These are phyloP conservation scores for Eulemur macaco DNA, from an alignment of 2,113 vertebrate genomes.

Conservation along the genomic window DNA sequence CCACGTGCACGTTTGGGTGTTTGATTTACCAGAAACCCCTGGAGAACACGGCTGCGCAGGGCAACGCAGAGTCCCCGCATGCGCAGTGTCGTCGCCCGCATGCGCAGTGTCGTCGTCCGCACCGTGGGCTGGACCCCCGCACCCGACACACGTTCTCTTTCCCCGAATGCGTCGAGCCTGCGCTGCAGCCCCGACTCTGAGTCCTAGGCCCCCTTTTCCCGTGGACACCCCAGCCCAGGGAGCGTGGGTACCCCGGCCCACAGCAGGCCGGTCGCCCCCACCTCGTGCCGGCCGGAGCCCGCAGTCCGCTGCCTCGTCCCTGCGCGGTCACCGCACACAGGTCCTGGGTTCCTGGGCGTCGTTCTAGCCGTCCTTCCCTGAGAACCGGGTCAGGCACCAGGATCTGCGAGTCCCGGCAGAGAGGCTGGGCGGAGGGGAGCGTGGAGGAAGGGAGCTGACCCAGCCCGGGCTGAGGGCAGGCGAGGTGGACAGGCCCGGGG, in stretches of 20 bases:
- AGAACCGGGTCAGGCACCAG: background rate
- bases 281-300: background rate
- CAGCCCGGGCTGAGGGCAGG: background rate
- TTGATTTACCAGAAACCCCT: background rate
- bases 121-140: fast-evolving
- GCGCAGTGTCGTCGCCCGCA: fast-evolving
- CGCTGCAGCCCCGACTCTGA: background rate
- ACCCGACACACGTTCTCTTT: background rate
- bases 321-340: fast-evolving
- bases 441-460: too few relatives aligned
- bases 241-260: fast-evolving
- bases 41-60: fast-evolving
- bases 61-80: fast-evolving
- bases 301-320: fast-evolving
- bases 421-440: background rate
- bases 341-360: background rate
- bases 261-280: too few relatives aligned
- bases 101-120: fast-evolving
- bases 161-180: background rate
- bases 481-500: background rate
- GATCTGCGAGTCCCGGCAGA: background rate
- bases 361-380: too few relatives aligned
- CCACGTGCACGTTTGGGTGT: fast-evolving
- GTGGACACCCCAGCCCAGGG: background rate
- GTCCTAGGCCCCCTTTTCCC: background rate